A percentile compares a stretch with the other conserved stretches of the same genome.
phyloP scores from a whole-genome alignment of 2,888 invertebrate genomes.

The Erpobdella octoculata region DNA sequence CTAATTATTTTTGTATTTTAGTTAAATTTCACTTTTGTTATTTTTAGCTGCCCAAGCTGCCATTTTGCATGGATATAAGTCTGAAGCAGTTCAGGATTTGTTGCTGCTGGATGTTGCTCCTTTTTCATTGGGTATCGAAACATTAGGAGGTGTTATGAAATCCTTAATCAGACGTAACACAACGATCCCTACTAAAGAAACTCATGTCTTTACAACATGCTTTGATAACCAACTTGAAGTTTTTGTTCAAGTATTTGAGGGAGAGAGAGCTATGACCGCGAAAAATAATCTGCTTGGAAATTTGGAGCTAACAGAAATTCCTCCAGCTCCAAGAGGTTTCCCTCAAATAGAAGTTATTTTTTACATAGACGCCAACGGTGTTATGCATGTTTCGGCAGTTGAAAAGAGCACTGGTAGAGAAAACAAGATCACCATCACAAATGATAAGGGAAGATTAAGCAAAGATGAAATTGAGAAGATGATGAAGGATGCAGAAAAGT shows the following conservation, averaged over 20 bases:
- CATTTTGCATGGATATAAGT: constrained; percentile 66
- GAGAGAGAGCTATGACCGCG: constrained; percentile 53
- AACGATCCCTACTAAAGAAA: constrained; percentile 91
- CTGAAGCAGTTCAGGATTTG: constrained; percentile 69
- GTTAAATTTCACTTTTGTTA: not conserved
- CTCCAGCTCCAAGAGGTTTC: constrained; percentile 72
- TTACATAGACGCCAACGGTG: constrained; percentile 68
- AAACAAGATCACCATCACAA: constrained; percentile 60
- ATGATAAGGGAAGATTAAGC: constrained; percentile 74
- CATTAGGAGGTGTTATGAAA: constrained; percentile 74
- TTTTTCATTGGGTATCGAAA: constrained; percentile 40
- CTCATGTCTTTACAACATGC: constrained; percentile 91
- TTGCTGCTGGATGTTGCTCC: constrained; percentile 71
- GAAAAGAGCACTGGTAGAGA: constrained; percentile 66
- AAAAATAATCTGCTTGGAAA: constrained; percentile 73
- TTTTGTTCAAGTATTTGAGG: constrained; percentile 49
- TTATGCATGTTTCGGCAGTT: constrained; percentile 83
- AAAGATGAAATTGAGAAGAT: constrained; percentile 88
- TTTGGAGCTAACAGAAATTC: constrained; percentile 64
- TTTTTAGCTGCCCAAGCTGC: constrained; percentile 47
- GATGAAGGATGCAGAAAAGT: constrained; percentile 84
- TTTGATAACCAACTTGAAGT: constrained; percentile 83
- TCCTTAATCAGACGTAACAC: constrained; percentile 92
- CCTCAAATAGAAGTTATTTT: constrained; percentile 63
- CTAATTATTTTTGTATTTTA: too few relatives aligned